A percentile compares a stretch with the other conserved stretches of the same genome.
These are phyloP conservation scores for Ceraclea dissimilis DNA, from an alignment of 2,888 invertebrate genomes.

Conservation along the genomic window DNA sequence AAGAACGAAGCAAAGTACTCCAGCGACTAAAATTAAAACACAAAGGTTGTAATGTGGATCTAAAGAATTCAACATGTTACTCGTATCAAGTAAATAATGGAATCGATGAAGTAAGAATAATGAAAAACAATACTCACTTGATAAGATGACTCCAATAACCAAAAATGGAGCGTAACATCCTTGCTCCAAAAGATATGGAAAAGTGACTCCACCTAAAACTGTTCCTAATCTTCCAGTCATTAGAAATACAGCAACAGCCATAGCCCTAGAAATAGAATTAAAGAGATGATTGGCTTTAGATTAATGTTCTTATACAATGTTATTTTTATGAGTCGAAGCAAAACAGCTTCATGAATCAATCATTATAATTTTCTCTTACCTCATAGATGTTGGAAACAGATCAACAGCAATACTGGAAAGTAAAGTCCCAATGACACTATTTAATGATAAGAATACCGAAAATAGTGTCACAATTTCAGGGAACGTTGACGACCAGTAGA, in stretches of 20 bases:
- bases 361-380: constrained; percentile 11
- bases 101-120: too few relatives aligned
- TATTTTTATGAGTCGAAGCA: too few relatives aligned
- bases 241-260: constrained; percentile 64
- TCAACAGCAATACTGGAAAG: constrained; percentile 21
- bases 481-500: constrained; percentile 42
- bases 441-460: constrained; percentile 19
- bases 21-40: constrained; percentile 12
- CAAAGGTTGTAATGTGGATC: not conserved
- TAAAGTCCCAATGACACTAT: constrained; percentile 15
- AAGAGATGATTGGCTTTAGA: too few relatives aligned
- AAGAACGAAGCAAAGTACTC: constrained; percentile 13
- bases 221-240: constrained; percentile 67
- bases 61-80: too few relatives aligned
- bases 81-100: too few relatives aligned
- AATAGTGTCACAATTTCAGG: constrained; percentile 36
- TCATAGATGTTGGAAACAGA: constrained; percentile 24
- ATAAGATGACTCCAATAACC: constrained; percentile 54
- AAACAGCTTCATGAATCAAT: not conserved
- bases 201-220: constrained; percentile 60
- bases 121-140: constrained; percentile 48
- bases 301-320: too few relatives aligned
- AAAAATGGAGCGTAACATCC: constrained; percentile 69
- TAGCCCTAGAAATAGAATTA: constrained; percentile 52
- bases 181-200: constrained; percentile 57